Percentiles rank a stretch among this genome's conserved stretches.
These are phyloP conservation scores for Procavia capensis DNA, from an alignment of 2,113 vertebrate genomes.

Conservation along the genomic window DNA sequence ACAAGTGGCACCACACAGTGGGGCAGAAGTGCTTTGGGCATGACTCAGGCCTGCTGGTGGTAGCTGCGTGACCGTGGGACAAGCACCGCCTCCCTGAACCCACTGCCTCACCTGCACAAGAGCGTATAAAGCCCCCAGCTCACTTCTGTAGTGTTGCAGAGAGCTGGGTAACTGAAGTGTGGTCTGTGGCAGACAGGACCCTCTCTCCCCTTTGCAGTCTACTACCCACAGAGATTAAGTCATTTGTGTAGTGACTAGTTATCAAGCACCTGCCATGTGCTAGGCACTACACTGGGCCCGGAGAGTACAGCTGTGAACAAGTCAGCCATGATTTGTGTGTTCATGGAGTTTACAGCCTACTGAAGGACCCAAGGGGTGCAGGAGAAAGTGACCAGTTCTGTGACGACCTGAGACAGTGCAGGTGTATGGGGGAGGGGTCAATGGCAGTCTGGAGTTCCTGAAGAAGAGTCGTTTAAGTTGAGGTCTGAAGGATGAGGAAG, in stretches of 20 bases:
- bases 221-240: neutral
- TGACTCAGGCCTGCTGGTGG: neutral
- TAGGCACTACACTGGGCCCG: neutral
- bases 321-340: constrained; percentile 1
- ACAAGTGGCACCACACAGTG: neutral
- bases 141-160: neutral
- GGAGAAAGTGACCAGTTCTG: neutral
- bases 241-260: neutral
- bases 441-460: neutral
- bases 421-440: neutral
- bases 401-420: neutral
- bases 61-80: neutral
- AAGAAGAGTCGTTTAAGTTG: neutral
- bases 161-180: neutral
- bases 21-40: neutral
- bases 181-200: neutral
- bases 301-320: neutral
- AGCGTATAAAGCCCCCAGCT: neutral
- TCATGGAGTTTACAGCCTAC: neutral
- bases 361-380: neutral
- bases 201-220: neutral
- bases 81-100: neutral
- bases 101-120: neutral
- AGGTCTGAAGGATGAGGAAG: neutral
- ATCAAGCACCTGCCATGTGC: neutral